Conservation (phyloP, 1,140 invertebrate genomes). For the Catajapyx aquilonaris region DNA sequence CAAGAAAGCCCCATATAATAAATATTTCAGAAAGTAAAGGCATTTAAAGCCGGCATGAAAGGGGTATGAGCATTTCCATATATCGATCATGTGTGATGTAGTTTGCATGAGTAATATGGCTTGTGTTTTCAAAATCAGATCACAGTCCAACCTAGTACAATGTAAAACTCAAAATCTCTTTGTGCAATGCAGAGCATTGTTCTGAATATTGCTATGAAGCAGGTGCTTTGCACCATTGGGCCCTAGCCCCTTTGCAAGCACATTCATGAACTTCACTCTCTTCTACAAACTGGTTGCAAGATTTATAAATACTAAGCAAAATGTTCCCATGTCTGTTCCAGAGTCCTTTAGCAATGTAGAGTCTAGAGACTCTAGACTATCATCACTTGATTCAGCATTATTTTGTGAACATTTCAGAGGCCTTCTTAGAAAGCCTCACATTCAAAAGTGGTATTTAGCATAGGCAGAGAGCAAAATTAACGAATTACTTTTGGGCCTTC, state of each 20-base stretch:
- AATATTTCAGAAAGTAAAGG: too few relatives aligned
- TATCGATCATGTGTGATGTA: neutral
- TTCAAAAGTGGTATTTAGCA: too few relatives aligned
- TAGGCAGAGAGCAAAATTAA: too few relatives aligned
- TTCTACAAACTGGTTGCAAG: neutral
- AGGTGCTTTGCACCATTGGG: neutral
- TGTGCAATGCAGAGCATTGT: neutral
- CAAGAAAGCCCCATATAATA: neutral
- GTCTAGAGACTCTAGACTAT: too few relatives aligned
- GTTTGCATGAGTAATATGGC: neutral
- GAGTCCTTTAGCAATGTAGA: too few relatives aligned
- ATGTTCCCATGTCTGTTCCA: too few relatives aligned
- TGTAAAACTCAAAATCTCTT: neutral
- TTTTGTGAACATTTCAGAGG: too few relatives aligned
- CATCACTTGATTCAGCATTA: neutral
- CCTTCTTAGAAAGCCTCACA: too few relatives aligned
- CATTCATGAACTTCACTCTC: neutral
- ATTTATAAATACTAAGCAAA: too few relatives aligned
- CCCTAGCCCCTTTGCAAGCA: neutral
- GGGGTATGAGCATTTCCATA: too few relatives aligned
- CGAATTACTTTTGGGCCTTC: too few relatives aligned
- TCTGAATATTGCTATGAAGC: neutral
- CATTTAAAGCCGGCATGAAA: neutral
- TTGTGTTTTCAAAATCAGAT: neutral
- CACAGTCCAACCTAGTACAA: neutral